Percentiles rank a stretch among this genome's conserved stretches.
These are phyloP conservation scores for Enteromius viviparus DNA, from an alignment of 2,797 vertebrate genomes.

Conservation along the genomic window DNA sequence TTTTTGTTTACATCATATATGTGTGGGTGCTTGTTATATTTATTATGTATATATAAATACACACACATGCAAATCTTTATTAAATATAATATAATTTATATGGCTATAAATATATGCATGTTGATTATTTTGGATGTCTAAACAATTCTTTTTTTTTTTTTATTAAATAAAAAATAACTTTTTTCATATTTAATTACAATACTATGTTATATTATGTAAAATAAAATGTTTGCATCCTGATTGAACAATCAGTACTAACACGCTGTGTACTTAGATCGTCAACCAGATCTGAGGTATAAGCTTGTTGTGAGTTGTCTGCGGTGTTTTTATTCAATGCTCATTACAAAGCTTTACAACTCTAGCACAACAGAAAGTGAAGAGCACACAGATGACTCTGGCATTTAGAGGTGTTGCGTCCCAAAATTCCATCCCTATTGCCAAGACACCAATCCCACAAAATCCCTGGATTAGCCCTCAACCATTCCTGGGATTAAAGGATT, in stretches of 20 bases:
- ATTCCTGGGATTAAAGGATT: constrained; percentile 83
- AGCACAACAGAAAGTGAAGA: constrained; percentile 10
- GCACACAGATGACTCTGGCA: constrained; percentile 47
- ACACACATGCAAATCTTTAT: too few species aligned
- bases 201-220: neutral
- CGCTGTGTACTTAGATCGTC: neutral
- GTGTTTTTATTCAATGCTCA: constrained; percentile 45
- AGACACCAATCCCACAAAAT: constrained; percentile 72
- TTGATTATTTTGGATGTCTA: too few species aligned
- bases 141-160: too few species aligned
- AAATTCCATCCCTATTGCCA: constrained; percentile 52
- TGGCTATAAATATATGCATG: too few species aligned
- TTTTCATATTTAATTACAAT: neutral
- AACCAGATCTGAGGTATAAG: constrained; percentile 10
- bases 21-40: too few species aligned
- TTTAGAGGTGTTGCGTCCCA: constrained; percentile 45
- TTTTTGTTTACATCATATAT: too few species aligned
- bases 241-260: neutral
- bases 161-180: too few species aligned
- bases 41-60: too few species aligned
- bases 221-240: neutral
- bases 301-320: neutral
- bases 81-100: too few species aligned
- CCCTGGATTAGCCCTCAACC: constrained; percentile 81
- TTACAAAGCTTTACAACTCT: constrained; percentile 34